A percentile compares a stretch with the other conserved stretches of the same genome.
phyloP scores from a whole-genome alignment of 2,888 invertebrate genomes.

The Hololepta plana region DNA sequence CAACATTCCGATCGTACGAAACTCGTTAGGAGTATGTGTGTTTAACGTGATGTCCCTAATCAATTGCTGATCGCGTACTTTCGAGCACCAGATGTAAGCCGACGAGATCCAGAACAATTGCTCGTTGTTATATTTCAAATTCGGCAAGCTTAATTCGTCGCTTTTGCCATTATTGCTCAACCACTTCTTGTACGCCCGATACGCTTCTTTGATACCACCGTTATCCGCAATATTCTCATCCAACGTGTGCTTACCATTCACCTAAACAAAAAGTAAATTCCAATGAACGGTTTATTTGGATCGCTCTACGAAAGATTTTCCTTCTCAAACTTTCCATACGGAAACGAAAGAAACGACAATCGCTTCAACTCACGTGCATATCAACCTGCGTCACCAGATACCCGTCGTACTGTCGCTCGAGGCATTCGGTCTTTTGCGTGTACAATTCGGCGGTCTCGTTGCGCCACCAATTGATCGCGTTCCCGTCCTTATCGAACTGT shows the following conservation, averaged over 20 bases:
- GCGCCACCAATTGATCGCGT: constrained; percentile 88
- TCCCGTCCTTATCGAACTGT: constrained; percentile 83
- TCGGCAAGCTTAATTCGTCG: constrained; percentile 34
- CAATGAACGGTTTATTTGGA: too few relatives aligned
- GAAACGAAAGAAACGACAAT: too few relatives aligned
- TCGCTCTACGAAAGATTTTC: too few relatives aligned
- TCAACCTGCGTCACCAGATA: constrained; percentile 64
- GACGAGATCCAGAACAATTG: constrained; percentile 43
- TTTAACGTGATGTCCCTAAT: constrained; percentile 59
- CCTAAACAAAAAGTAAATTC: too few relatives aligned
- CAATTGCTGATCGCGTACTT: constrained; percentile 39
- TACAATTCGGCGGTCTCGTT: constrained; percentile 66
- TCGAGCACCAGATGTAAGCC: constrained; percentile 69
- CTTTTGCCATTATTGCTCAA: constrained; percentile 38
- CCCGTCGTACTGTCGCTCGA: constrained; percentile 86
- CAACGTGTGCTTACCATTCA: too few relatives aligned
- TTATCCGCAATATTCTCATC: too few relatives aligned
- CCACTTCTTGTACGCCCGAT: too few relatives aligned
- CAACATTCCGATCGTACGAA: constrained; percentile 35
- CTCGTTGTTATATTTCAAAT: constrained; percentile 46
- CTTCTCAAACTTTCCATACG: too few relatives aligned
- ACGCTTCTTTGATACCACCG: too few relatives aligned
- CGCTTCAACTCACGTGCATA: constrained; percentile 47
- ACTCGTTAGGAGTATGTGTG: constrained; percentile 42
- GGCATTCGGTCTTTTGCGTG: constrained; percentile 70